Evolutionary conservation across 1,140 invertebrate species (phyloP), one percentile per base, ranked within the genome.

Genomic region (Oedothorax gibbosus): DNA sequence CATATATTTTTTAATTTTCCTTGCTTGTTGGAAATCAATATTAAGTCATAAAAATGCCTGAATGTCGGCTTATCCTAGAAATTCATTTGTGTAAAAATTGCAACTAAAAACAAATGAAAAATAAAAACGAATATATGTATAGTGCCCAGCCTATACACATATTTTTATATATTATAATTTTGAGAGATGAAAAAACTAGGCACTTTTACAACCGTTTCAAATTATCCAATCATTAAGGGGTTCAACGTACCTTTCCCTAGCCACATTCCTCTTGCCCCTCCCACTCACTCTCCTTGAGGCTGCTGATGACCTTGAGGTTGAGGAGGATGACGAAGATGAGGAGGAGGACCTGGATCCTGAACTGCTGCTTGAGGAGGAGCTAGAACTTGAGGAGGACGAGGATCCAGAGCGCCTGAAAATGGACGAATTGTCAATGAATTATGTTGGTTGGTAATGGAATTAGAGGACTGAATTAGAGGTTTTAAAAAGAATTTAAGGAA

Each of bases 341-440:
- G 87, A 88, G 53, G 81, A 79, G n/a, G 87, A 87, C 65, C 51
- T n/a, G 10, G 86, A 87, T 10, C 73, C 92, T 54, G 90, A 92
- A 3, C 88, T 89, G 0, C 85, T 87, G 56, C 87, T 82, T 0
- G 87, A 89, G 57, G 93, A 94, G 78, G 92, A 93, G 12, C 92
- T 92, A 93, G 93, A 93, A 88, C 93, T 94, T 85, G 93, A 94
- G 1, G 94, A 96, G 12, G 80, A 82, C 35, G 80, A 82, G 18
- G 80, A 82, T 0, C 53, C 69, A 20, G 80, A 82, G 14, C 69
- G 56, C 49, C 80, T 82, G 54, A 7, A n/a, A 71, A 66, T 49
- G 35, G 35, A 35, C 5, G 35, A 62, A 49, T 66, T 18, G 8
- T 21, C 4, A n/a, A 66, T n/a, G 10, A 66, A 66, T 66, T 8